These are phyloP conservation scores for Agrochola macilenta DNA, from an alignment of 2,888 invertebrate species.

Conservation along the genomic window DNA sequence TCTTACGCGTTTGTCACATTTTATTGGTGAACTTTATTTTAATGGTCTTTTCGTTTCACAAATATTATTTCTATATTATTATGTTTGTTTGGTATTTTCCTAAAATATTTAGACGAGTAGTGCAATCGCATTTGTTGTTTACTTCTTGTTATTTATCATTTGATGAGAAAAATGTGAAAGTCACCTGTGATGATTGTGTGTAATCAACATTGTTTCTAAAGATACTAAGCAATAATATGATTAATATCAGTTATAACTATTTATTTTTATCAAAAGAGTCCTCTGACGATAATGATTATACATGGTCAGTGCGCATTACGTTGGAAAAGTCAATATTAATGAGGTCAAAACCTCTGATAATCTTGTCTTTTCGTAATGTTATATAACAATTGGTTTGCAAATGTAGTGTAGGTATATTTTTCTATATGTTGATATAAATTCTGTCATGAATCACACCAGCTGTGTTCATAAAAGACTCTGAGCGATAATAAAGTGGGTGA, in stretches of 20 bases:
- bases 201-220: slow-evolving; percentile 38
- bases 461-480: slow-evolving; percentile 81
- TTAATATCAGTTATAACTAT: slow-evolving; percentile 46
- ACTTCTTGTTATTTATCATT: slow-evolving; percentile 62
- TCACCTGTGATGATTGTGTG: slow-evolving; percentile 24
- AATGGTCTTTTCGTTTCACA: slow-evolving; percentile 49
- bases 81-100: slow-evolving; percentile 55
- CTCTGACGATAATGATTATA: slow-evolving; percentile 22
- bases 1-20: slow-evolving; percentile 41
- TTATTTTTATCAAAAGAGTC: slow-evolving; percentile 43
- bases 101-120: slow-evolving; percentile 55
- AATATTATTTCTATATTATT: slow-evolving; percentile 56
- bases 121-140: slow-evolving; percentile 66
- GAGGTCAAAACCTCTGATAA: slow-evolving; percentile 52
- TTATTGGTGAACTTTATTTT: slow-evolving; percentile 45
- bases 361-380: slow-evolving; percentile 51
- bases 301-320: slow-evolving; percentile 31
- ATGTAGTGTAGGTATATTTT: slow-evolving; percentile 60
- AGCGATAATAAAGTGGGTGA: slow-evolving; percentile 16
- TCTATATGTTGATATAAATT: slow-evolving; percentile 63
- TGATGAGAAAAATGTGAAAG: slow-evolving; percentile 8
- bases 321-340: slow-evolving; percentile 29
- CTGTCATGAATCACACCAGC: slow-evolving; percentile 83
- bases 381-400: slow-evolving; percentile 63
- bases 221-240: slow-evolving; percentile 53